Evolutionary conservation across 2,888 invertebrate genomes (phyloP).

Genomic region (Micropterix aruncella): DNA sequence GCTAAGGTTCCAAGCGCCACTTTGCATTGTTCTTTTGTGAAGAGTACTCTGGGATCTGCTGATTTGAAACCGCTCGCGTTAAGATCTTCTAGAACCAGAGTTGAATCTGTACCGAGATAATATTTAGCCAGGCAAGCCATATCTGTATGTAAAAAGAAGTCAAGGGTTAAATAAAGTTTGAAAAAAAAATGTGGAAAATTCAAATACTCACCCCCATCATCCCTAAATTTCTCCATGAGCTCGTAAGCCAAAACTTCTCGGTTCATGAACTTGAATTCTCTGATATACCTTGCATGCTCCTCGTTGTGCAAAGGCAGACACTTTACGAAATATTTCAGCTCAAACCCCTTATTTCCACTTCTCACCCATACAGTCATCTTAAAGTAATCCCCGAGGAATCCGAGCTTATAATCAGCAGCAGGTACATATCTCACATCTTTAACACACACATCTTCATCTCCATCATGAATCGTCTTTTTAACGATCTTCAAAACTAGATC

Average conservation of each 20-base stretch:
- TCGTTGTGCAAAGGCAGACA: constrained; percentile 36
- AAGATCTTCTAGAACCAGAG: constrained; percentile 31
- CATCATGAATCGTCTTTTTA: too few relatives aligned
- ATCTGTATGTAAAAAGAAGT: too few relatives aligned
- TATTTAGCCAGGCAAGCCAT: constrained; percentile 17
- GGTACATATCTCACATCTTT: background rate
- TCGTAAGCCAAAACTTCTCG: constrained; percentile 22
- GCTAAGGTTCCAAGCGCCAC: constrained; percentile 31
- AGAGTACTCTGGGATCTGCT: constrained; percentile 13
- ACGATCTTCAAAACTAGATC: too few relatives aligned
- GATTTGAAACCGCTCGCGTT: constrained; percentile 5
- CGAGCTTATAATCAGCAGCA: background rate
- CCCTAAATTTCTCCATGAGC: constrained; percentile 11
- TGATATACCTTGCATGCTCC: constrained; percentile 28
- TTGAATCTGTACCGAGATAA: constrained; percentile 18
- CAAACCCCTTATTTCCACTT: background rate
- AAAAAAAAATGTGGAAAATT: too few relatives aligned
- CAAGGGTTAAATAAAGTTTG: too few relatives aligned
- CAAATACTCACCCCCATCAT: constrained; percentile 11
- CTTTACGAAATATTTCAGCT: constrained; percentile 40
- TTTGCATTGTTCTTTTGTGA: constrained; percentile 31
- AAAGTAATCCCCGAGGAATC: background rate
- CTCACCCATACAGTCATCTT: background rate
- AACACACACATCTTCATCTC: too few relatives aligned
- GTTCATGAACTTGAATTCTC: constrained; percentile 21